phyloP scores from a whole-genome alignment of 2,888 invertebrate genomes.

The Entomobrya proxima region DNA sequence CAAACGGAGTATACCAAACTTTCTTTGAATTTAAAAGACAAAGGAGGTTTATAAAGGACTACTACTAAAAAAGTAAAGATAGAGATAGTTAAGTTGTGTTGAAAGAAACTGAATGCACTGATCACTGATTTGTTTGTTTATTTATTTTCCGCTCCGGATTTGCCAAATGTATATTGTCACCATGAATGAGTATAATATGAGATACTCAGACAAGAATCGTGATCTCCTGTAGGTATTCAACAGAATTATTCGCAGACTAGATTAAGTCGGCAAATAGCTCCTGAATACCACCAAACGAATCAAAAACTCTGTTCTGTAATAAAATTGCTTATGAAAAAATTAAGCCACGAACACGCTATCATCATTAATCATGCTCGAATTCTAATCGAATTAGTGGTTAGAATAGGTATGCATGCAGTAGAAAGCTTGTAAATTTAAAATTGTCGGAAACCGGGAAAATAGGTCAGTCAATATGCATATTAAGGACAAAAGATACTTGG shows the following conservation, averaged over 20 bases:
- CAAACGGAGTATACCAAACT: neutral
- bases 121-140: neutral
- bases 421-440: conserved; percentile 12
- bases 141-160: neutral
- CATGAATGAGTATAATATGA: neutral
- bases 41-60: too few species aligned
- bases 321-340: neutral
- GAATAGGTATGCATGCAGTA: neutral
- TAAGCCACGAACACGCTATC: conserved; percentile 5
- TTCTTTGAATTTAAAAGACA: neutral
- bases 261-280: neutral
- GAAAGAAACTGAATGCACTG: too few species aligned
- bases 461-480: too few species aligned
- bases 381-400: conserved; percentile 54
- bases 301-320: neutral
- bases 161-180: neutral
- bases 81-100: too few species aligned
- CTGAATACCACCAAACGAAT: neutral
- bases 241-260: neutral
- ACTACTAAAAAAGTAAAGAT: too few species aligned
- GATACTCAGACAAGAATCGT: neutral
- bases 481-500: too few species aligned
- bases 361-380: conserved; percentile 34
- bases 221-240: conserved; percentile 1
- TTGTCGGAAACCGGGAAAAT: conserved; percentile 50